Conservation (phyloP, 2,113 vertebrate genomes). For the Pelusios castaneus region DNA sequence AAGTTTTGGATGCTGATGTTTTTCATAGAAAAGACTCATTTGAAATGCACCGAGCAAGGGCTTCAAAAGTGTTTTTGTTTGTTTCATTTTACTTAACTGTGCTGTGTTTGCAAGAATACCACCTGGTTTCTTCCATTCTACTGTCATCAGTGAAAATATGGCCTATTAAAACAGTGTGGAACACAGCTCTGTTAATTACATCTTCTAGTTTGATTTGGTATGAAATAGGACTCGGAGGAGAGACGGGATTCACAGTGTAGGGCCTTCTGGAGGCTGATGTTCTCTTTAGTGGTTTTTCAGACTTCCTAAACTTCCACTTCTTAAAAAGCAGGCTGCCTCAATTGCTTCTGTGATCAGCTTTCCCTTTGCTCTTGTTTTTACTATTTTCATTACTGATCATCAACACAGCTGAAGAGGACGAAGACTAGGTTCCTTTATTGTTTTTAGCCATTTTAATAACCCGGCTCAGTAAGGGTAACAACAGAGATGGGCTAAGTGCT, state of each 20-base stretch:
- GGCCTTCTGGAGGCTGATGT: not conserved
- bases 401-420: not conserved
- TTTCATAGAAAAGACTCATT: not conserved
- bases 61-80: not conserved
- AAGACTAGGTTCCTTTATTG: not conserved
- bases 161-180: constrained; percentile 15
- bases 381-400: constrained; percentile 11
- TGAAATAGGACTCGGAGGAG: not conserved
- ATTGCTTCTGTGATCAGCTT: accelerated
- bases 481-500: not conserved
- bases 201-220: not conserved
- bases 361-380: constrained; percentile 29
- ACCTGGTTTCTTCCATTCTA: not conserved
- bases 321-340: not conserved
- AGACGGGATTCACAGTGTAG: not conserved
- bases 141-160: not conserved
- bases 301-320: constrained; percentile 20
- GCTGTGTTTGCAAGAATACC: constrained; percentile 15
- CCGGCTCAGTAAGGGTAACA: not conserved
- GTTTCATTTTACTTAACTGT: not conserved
- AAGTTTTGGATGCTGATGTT: constrained; percentile 22
- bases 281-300: not conserved
- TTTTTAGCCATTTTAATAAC: not conserved
- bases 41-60: not conserved
- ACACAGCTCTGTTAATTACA: constrained; percentile 13